Percentiles rank a stretch among this genome's conserved stretches.
phyloP scores from a whole-genome alignment of 2,888 invertebrate species.

The Caenorhabditis sp. region DNA sequence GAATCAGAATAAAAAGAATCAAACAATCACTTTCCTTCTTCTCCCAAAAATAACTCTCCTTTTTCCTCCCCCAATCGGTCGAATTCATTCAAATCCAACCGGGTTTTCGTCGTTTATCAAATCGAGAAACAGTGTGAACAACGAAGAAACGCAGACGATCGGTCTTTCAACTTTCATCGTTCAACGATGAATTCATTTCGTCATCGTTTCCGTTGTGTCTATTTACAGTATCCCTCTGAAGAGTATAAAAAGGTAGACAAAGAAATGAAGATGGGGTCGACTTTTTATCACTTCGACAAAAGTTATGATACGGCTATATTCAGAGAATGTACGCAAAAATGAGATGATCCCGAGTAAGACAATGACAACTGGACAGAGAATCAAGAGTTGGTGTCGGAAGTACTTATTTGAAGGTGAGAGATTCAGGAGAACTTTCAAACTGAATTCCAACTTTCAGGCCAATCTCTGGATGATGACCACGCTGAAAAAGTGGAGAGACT shows the following conservation, averaged over 20 bases:
- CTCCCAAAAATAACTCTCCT: slow-evolving; percentile 7
- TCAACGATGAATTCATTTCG: slow-evolving; percentile 42
- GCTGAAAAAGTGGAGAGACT: slow-evolving; percentile 64
- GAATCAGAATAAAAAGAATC: slow-evolving; percentile 20
- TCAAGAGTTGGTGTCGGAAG: slow-evolving; percentile 65
- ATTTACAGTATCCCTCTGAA: slow-evolving; percentile 22
- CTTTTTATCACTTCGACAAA: background rate
- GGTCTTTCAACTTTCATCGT: slow-evolving; percentile 55
- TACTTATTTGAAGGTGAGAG: slow-evolving; percentile 64
- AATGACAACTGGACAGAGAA: slow-evolving; percentile 46
- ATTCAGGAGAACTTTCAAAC: background rate
- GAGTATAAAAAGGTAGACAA: slow-evolving; percentile 28
- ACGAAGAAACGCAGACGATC: slow-evolving; percentile 20
- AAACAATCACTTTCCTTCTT: slow-evolving; percentile 15
- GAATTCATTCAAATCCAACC: slow-evolving; percentile 20
- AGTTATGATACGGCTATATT: slow-evolving; percentile 18
- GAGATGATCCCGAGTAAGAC: slow-evolving; percentile 16
- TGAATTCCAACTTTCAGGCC: slow-evolving; percentile 64
- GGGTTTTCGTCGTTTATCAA: slow-evolving; percentile 24
- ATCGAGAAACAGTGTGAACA: background rate
- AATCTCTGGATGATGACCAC: slow-evolving; percentile 72
- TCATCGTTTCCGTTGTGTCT: slow-evolving; percentile 33
- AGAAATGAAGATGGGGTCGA: slow-evolving; percentile 2
- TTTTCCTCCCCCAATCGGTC: background rate
- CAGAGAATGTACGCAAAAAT: slow-evolving; percentile 1